Conservation (phyloP, 1,140 invertebrate species). For the Drosophila chauvacae region DNA sequence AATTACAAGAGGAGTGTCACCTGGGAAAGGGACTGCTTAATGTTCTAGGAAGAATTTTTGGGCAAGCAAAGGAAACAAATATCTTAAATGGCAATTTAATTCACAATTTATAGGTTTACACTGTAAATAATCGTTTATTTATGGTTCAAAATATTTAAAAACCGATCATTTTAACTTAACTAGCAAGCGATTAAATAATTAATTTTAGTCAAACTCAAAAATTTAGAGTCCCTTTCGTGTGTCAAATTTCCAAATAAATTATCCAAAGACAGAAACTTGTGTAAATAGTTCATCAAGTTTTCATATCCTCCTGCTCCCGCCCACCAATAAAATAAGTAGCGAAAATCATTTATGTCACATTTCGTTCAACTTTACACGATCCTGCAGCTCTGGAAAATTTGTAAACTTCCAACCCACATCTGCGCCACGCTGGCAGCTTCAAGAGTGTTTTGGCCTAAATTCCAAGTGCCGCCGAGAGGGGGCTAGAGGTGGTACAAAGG, state of each 20-base stretch:
- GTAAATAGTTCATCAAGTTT: conserved; percentile 19
- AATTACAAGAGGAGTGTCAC: conserved; percentile 2
- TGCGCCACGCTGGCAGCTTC: conserved; percentile 35
- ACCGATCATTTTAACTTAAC: no score
- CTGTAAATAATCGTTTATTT: neutral
- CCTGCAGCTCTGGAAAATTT: conserved; percentile 24
- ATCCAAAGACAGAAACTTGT: neutral
- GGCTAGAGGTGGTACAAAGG: conserved; percentile 7
- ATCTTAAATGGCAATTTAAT: neutral
- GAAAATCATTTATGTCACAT: conserved; percentile 57
- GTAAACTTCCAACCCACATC: conserved; percentile 39
- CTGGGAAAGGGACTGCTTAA: neutral
- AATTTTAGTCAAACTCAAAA: no score
- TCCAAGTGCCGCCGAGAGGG: conserved; percentile 52
- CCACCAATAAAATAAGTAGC: conserved; percentile 11
- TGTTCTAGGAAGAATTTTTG: neutral
- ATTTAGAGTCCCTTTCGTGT: neutral
- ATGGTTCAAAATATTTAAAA: no score
- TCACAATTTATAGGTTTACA: neutral
- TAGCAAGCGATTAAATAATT: no score
- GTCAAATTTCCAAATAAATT: neutral
- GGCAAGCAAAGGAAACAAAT: neutral
- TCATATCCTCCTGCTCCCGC: neutral
- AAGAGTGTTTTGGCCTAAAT: conserved; percentile 77
- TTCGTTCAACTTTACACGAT: conserved; percentile 38